These are phyloP conservation scores for Trogon melanurus DNA, from an alignment of 2,113 vertebrate species.

Conservation along the genomic window DNA sequence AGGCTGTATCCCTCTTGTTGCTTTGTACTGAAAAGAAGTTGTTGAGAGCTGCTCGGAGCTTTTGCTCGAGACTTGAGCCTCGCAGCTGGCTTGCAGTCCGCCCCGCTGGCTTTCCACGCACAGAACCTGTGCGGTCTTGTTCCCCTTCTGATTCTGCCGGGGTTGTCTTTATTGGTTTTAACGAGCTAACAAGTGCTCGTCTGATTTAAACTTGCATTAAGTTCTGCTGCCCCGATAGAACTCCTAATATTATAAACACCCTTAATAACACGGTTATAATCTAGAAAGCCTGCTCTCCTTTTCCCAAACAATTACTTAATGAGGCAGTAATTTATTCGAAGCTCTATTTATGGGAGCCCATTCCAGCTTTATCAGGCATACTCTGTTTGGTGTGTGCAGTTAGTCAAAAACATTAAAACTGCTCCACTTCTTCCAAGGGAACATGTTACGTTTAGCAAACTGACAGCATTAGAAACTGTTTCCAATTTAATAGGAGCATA, in stretches of 20 bases:
- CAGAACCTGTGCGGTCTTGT: background rate
- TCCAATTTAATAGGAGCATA: slow-evolving; percentile 41
- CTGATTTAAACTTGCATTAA: slow-evolving; percentile 41
- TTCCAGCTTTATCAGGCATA: slow-evolving; percentile 41
- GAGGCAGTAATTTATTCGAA: slow-evolving; percentile 67
- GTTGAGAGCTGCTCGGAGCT: background rate
- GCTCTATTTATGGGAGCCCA: slow-evolving; percentile 58
- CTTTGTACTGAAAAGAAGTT: background rate
- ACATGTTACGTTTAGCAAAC: slow-evolving; percentile 37
- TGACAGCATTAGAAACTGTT: slow-evolving; percentile 57
- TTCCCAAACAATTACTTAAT: slow-evolving; percentile 70
- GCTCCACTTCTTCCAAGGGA: slow-evolving; percentile 26
- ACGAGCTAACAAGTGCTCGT: slow-evolving; percentile 2
- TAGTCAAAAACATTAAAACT: slow-evolving; percentile 46
- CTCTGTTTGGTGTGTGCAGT: slow-evolving; percentile 29
- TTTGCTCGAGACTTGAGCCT: background rate
- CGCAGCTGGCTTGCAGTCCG: background rate
- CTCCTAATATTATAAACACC: slow-evolving; percentile 59
- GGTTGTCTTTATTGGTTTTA: slow-evolving; percentile 36
- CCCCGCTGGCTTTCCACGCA: background rate
- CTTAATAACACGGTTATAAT: slow-evolving; percentile 41
- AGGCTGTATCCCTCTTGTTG: background rate
- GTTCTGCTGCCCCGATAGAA: slow-evolving; percentile 23
- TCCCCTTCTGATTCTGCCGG: background rate
- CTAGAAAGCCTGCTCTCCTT: slow-evolving; percentile 54